Evolutionary conservation across 2,113 vertebrate genomes (phyloP), one percentile per base, ranked within the genome.

Genomic region (Regulus satrapa): DNA sequence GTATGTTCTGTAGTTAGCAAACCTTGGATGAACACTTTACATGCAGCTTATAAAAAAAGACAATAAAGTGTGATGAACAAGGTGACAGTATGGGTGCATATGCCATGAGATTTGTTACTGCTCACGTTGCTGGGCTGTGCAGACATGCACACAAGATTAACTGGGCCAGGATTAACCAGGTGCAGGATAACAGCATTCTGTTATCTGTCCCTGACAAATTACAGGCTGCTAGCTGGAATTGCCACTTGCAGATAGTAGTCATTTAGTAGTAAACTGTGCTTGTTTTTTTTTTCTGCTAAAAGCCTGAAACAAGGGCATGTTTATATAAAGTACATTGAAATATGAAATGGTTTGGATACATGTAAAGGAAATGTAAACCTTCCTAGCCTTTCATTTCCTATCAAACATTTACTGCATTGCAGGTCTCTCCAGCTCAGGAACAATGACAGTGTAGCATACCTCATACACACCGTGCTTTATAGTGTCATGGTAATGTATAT

Each of bases 251-350:
- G 88, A 93, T 74, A 94, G 95, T 56, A 95, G 93, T 68, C 34
- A 81, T 96, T 97, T 92, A 46, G 91, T 71, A 95, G 97, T 92
- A 94, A 97, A 97, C 88, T 51, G 38, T 4, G 54, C 64, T 93
- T 92, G 77, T 91, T 92, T 94, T 93, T 94, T 93, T 36, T 24
- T 3, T 3, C 52, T 26, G 4, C 68, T 96, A 94, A 95, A 96
- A 97, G 89, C 88, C 92, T 96, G 91, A 94, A 97, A 96, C 51
- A 97, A 93, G 84, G 69, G 71, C 75, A 77, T 80, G 89, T 94
- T 96, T 97, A 67, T 97, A 79, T 94, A 96, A 96, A 95, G 88
- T 92, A 89, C 74, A 31, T 66, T 73, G 93, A 97, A 97, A 97
- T 95, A 78, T 92, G 91, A 94, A 97, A 95, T 74, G 85, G 85